These are phyloP conservation scores for Caenorhabditis sp. DNA, from an alignment of 2,888 invertebrate genomes.

Conservation along the genomic window DNA sequence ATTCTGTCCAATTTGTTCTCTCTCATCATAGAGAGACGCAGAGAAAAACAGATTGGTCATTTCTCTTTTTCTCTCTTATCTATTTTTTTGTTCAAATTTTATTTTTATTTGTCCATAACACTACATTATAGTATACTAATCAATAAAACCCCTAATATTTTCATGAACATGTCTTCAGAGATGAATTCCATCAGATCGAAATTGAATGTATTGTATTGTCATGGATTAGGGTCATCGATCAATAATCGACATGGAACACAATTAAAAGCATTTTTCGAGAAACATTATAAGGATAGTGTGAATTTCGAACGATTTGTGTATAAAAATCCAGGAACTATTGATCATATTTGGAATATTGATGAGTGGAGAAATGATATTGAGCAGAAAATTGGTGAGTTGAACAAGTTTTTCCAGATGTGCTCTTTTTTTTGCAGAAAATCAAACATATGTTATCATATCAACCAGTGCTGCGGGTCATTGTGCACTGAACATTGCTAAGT, in stretches of 20 bases:
- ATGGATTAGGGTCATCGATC: conserved; percentile 50
- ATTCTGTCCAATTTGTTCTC: too few species aligned
- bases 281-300: conserved; percentile 22
- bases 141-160: neutral
- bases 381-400: conserved; percentile 29
- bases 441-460: conserved; percentile 43
- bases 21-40: neutral
- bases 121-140: neutral
- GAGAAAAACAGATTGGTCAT: neutral
- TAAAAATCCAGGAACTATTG: conserved; percentile 43
- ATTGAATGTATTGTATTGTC: conserved; percentile 45
- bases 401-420: too few species aligned
- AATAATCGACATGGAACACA: conserved; percentile 44
- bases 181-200: neutral
- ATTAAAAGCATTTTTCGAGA: conserved; percentile 26
- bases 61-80: neutral
- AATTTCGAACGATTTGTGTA: conserved; percentile 43
- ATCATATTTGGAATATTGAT: conserved; percentile 38
- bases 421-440: too few species aligned
- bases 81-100: neutral
- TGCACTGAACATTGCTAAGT: conserved; percentile 46
- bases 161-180: neutral
- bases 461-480: conserved; percentile 44
- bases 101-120: neutral
- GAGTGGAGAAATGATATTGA: conserved; percentile 51